Evolutionary conservation across 2,888 invertebrate species (phyloP), one percentile per base, ranked within the genome.

Genomic region (Megalurothrips usitatus): DNA sequence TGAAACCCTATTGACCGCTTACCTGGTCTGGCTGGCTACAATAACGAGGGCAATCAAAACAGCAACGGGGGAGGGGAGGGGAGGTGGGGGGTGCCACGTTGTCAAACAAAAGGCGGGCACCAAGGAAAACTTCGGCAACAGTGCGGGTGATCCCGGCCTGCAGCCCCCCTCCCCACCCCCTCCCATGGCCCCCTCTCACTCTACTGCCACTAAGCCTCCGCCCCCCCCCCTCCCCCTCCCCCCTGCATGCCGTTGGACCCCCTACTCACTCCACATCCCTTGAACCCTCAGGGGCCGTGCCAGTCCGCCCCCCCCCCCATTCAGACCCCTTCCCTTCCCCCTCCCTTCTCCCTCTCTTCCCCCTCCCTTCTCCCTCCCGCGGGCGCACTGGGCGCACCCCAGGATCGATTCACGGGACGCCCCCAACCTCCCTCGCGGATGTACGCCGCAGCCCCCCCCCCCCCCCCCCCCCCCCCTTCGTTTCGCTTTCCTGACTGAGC

Each of bases 91-190:
- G 6, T 43, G 34, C 34, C 6, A 19, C 68, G 26, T 75, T 75
- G 23, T 75, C 68, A 26, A 75, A 75, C 68, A 75, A 23, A 75
- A 23, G 68, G 68, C 68, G 9, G 1, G 19, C 8, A 23, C n/a
- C 68, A 3, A 68, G 68, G 23, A 75, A 75, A 75, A 75, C 26
- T 75, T 26, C 68, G 68, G 68, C 68, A 75, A 75, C 68, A 75
- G 68, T 68, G 68, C 23, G 23, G 23, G 0, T 26, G 68, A 12
- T 26, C 26, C 68, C 34, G 10, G 52, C 68, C 68, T 26, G 23
- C 68, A 9, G 68, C 68, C 68, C 68, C 68, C 26, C 68, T n/a
- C 68, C 68, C 68, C 23, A 2, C 68, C 23, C n/a, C 68, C 68
- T 23, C 17, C n/a, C 19, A 6, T 9, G 68, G 34, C 23, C 68